Conservation (phyloP, 2,888 invertebrate genomes). For the Cephus spinipes region DNA sequence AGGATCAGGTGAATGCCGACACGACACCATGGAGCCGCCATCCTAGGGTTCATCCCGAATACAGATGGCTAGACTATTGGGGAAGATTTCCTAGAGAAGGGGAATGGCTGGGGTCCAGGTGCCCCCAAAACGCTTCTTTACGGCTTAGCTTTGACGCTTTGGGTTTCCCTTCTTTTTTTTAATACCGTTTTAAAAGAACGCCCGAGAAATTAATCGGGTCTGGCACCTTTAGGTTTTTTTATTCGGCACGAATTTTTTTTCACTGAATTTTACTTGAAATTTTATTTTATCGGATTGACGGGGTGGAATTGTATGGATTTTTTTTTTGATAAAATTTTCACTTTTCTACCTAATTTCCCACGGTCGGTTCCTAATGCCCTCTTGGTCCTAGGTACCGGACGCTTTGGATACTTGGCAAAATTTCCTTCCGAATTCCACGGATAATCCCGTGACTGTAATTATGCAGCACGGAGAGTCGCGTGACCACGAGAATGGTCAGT, state of each 20-base stretch:
- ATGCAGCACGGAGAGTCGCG: constrained; percentile 46
- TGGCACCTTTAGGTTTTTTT: background rate
- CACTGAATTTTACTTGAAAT: background rate
- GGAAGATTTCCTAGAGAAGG: background rate
- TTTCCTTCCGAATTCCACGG: constrained; percentile 15
- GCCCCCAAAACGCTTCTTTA: background rate
- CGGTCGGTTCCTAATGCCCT: background rate
- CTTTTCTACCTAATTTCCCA: background rate
- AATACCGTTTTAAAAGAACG: background rate
- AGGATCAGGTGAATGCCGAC: constrained; percentile 25
- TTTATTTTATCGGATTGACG: too few relatives aligned
- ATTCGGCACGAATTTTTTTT: constrained; percentile 3
- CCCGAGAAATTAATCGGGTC: constrained; percentile 6
- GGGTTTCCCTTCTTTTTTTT: background rate
- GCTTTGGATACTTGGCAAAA: background rate
- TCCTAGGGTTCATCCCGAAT: constrained; percentile 4
- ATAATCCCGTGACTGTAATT: constrained; percentile 44
- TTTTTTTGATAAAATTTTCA: background rate
- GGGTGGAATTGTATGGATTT: background rate
- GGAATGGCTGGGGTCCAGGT: background rate
- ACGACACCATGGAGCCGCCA: constrained; percentile 6
- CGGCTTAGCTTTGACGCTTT: constrained; percentile 8
- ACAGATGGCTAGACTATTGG: constrained; percentile 4
- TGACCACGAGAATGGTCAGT: constrained; percentile 8
- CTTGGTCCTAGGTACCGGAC: background rate